phyloP scores from a whole-genome alignment of 2,888 invertebrate genomes.

The Anticlea derivata region DNA sequence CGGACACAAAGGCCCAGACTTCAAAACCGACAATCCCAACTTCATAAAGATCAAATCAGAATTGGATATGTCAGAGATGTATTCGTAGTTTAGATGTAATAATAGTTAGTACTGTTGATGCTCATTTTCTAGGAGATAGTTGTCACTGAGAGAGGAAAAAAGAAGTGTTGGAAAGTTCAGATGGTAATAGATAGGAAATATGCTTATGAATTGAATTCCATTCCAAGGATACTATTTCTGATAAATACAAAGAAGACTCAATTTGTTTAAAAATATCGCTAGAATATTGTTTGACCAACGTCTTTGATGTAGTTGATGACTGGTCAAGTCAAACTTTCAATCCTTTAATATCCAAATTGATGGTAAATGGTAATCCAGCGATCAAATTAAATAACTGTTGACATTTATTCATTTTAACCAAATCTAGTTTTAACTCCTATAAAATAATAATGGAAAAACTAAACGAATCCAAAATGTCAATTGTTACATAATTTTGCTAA shows the following conservation, averaged over 20 bases:
- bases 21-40: conserved; percentile 87
- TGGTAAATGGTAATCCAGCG: neutral
- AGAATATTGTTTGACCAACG: too few species aligned
- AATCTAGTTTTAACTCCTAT: too few species aligned
- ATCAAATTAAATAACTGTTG: neutral
- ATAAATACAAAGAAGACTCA: neutral
- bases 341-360: too few species aligned
- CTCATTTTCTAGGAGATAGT: conserved; percentile 41
- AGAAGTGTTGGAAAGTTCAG: conserved; percentile 6
- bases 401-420: neutral
- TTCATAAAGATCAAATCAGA: conserved; percentile 73
- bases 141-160: conserved; percentile 34
- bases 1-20: conserved; percentile 91
- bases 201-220: conserved; percentile 1
- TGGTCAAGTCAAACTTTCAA: too few species aligned
- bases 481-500: conserved; percentile 18
- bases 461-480: conserved; percentile 28
- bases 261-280: too few species aligned
- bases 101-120: conserved; percentile 38
- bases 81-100: conserved; percentile 68
- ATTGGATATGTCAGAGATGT: conserved; percentile 56
- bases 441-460: neutral
- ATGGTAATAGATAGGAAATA: neutral
- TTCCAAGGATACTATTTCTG: conserved; percentile 1
- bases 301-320: too few species aligned